Base-by-base conservation (phyloP, 1,140 invertebrate species). In the Lucilia cuprina region DNA sequence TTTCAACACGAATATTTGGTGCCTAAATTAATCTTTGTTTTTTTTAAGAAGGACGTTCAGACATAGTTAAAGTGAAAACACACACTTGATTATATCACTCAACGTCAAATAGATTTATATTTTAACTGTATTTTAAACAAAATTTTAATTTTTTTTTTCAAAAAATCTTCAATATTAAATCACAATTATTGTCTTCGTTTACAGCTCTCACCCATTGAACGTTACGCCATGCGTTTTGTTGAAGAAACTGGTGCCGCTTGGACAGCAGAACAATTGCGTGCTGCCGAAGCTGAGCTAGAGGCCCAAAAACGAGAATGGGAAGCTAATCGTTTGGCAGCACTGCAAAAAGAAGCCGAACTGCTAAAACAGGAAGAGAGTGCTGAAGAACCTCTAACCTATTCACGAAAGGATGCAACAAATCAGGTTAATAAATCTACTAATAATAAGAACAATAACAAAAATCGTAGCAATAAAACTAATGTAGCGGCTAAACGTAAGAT, bases 271-370 rank as follows among this genome's bases (percentile, higher is more conserved):
- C 96, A 97, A 86, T 88, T 97, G 14, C 95, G 96, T 30, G 95
- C 95, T 13, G 97, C 97, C 12, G 96, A 98, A 90, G 96, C 96
- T 19, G 96, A 99, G 91, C 95, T 98, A 84, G 97, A 98, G 88
- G 94, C 96, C 85, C 95, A 97, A 91, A 98, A 98, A 91, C 95
- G 95, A 86, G 97, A 99, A 88, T 99, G 98, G 98, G 98, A 99
- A 91, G 91, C 96, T 83, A 96, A 96, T 88, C 94, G 97, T 2
- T 92, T 97, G 84, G 94, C 96, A 82, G 94, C 94, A 0, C 88
- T 94, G 87, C 92, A 94, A 82, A 95, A 96, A 88, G 90, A 91
- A 84, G 90, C 91, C 83, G 95, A 97, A 89, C 94, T 96, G 87
- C 94, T 95, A 77, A 92, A 94, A 60, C 93, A 93, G 86, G 94